These are phyloP conservation scores for Montipora capricornis DNA, from an alignment of 64 coral and sea anemone genomes.

Conservation along the genomic window DNA sequence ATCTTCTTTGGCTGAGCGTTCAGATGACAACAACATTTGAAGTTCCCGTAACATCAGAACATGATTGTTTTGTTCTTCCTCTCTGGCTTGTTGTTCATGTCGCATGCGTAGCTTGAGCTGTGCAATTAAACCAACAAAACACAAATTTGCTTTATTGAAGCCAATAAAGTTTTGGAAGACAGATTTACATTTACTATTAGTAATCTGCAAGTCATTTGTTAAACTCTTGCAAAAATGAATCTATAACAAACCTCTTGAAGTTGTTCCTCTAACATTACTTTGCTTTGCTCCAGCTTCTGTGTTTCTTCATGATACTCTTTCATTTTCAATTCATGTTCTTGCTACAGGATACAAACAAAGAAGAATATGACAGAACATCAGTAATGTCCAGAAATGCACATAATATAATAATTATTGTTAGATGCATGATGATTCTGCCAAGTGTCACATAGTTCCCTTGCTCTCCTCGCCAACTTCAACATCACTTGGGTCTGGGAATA, in stretches of 20 bases:
- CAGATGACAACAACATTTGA: constrained; percentile 85
- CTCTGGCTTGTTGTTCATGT: constrained; percentile 90
- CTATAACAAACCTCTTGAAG: constrained; percentile 62
- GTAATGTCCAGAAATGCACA: no score
- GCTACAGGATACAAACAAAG: constrained; percentile 36
- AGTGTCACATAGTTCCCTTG: no score
- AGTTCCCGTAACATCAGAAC: constrained; percentile 91
- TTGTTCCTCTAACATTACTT: constrained; percentile 74
- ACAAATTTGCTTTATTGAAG: no score
- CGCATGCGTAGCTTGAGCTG: constrained; percentile 83
- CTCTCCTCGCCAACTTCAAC: no score
- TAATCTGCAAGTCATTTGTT: no score
- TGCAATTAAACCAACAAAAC: background rate
- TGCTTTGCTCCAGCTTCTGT: constrained; percentile 59
- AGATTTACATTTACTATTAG: no score
- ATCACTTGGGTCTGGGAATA: no score
- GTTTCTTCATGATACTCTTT: constrained; percentile 64
- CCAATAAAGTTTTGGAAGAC: no score
- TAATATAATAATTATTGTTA: no score
- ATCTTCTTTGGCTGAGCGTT: constrained; percentile 87
- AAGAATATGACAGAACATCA: background rate
- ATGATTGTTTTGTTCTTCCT: constrained; percentile 97
- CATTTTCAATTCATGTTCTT: constrained; percentile 81
- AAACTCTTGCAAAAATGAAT: background rate
- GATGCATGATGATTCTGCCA: no score